Evolutionary conservation across 1,140 invertebrate genomes (phyloP), one percentile per base, ranked within the genome.

Genomic region (Diabrotica undecimpunctata): DNA sequence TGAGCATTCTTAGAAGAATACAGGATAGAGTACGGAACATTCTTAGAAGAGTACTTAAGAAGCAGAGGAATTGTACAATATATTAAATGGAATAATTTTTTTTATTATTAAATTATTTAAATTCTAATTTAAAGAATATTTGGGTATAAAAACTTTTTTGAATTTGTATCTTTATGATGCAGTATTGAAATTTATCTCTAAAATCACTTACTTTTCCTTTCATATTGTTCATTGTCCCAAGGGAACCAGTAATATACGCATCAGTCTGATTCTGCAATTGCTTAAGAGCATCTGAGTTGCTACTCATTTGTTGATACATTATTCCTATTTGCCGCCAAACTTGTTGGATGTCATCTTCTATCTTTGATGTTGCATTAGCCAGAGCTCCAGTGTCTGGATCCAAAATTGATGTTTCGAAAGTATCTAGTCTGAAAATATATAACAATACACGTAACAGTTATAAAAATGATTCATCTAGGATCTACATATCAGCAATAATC

Each of bases 281-380:
- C 59, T 90, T 88, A 5, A 95, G 78, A 4, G 90, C 83, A 52
- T 85, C 85, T 7, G 90, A 87, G 73, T 87, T 94, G 57, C 88
- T 85, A 12, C 85, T 87, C 72, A 95, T 87, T 74, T 94, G 90
- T 66, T 90, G 86, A 77, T 93, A 90, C 90, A 95, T 93, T 12
- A 93, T 91, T 64, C 91, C 90, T 69, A 94, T 93, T 79, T 93
- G 91, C 12, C 90, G 79, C 92, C 92, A 94, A 2, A 94, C 91
- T 75, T 92, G 89, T 62, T 88, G 88, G 76, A 95, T 91, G 74
- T 94, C 91, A 25, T 86, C 81, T 71, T 94, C 91, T 75, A 95
- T 88, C 71, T 90, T 89, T 0, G 81, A 81, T 6, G 88, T 94
- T 35, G 94, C 76, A 78, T 94, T 94, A 5, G 84, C 84, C 38